These are phyloP conservation scores for Hybos culiciformis DNA, from an alignment of 2,888 invertebrate genomes.

Conservation along the genomic window DNA sequence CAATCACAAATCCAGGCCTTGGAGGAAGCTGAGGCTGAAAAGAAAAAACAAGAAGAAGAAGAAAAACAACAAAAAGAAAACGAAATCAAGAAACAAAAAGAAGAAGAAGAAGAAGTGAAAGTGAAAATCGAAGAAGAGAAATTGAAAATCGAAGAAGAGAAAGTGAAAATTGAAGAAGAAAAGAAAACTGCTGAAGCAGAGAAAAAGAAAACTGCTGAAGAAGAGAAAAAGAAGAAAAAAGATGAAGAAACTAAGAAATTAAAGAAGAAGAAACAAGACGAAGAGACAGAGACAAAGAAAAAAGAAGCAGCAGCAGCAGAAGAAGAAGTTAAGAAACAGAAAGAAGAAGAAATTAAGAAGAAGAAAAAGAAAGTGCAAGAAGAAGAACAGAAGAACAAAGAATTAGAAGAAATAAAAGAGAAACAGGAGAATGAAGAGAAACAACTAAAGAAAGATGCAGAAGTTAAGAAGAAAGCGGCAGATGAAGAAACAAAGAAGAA, in stretches of 20 bases:
- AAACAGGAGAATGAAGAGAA: slow-evolving; percentile 12
- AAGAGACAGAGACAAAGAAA: too few relatives aligned
- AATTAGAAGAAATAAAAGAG: slow-evolving; percentile 16
- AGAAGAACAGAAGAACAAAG: slow-evolving; percentile 24
- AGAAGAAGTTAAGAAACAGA: slow-evolving; percentile 18
- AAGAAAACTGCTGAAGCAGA: slow-evolving; percentile 39
- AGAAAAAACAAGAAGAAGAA: slow-evolving; percentile 24
- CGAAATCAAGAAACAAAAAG: slow-evolving; percentile 32
- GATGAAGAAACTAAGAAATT: too few relatives aligned
- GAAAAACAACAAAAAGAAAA: slow-evolving; percentile 21
- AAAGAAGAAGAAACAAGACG: too few relatives aligned
- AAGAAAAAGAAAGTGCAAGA: slow-evolving; percentile 30
- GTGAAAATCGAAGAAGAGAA: slow-evolving; percentile 39
- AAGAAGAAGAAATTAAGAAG: too few relatives aligned
- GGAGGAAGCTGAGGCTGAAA: slow-evolving; percentile 19
- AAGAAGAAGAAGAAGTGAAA: slow-evolving; percentile 30
- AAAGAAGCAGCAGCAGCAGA: background rate
- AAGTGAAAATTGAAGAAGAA: slow-evolving; percentile 20
- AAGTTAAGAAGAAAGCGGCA: slow-evolving; percentile 2
- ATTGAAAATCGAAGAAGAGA: slow-evolving; percentile 36
- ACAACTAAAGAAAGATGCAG: slow-evolving; percentile 6
- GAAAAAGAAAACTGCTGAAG: slow-evolving; percentile 15
- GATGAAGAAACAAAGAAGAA: slow-evolving; percentile 16
- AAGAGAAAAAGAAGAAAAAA: slow-evolving; percentile 24
- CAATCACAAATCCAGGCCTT: too few relatives aligned